Base-by-base conservation (phyloP, 2,113 vertebrate genomes). In the Serinus canaria region DNA sequence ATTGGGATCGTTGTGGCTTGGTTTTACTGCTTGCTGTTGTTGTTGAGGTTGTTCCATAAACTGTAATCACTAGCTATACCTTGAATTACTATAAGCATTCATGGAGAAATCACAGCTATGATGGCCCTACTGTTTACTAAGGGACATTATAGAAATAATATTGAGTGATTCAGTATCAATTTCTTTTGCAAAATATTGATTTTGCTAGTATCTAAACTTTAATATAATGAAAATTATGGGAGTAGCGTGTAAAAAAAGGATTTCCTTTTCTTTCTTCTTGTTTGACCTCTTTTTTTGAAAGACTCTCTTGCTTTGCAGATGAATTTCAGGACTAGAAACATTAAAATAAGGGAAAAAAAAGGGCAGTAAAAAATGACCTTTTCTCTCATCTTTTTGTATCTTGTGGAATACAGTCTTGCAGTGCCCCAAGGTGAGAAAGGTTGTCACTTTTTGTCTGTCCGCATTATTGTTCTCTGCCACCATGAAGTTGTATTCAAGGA, bases 361-460 rank as follows among this genome's bases (percentile, higher is more conserved):
- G 72, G 86, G 52, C 73, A 91, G 47, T 9, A 39, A 81, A 83
- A 89, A 64, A 30, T 94, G 93, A 95, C 94, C 95, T 96, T 95
- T 97, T 95, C 91, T 92, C 63, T 97, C 88, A 95, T 95, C 79
- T 94, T 95, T 94, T 91, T 94, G 23, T 91, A 83, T 93, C 72
- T 92, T 90, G 85, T 95, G 94, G 95, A 96, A 95, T 59, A 81
- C 75, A 88, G 94, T 90, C 90, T 96, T 95, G 77, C 63, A 90
- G 72, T 87, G 90, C 90, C 91, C 55, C 85, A 95, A 90, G 94
- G 96, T 95, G 90, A 93, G 68, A 70, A 88, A 96, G 72, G 92
- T 88, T 92, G 87, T 96, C 93, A 93, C 50, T 86, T 96, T 90
- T 93, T 92, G 93, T 92, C 95, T 94, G 60, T 73, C 64, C 25